A percentile compares a stretch with the other conserved stretches of the same genome.
phyloP scores from a whole-genome alignment of 2,797 vertebrate species.

The Mycteria americana region DNA sequence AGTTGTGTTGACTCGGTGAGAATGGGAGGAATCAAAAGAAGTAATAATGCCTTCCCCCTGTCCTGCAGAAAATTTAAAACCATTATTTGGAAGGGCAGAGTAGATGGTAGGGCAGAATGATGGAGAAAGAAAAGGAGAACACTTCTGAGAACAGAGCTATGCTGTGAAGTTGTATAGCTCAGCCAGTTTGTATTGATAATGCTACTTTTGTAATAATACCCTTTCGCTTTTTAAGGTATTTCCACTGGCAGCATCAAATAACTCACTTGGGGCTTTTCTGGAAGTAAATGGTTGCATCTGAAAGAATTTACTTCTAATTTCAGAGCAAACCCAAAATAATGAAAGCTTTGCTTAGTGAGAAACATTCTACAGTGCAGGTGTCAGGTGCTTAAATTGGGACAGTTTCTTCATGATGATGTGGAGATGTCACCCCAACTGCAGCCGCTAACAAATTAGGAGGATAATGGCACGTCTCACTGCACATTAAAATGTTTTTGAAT shows the following conservation, averaged over 20 bases:
- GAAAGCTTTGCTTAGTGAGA: not conserved
- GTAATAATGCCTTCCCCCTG: not conserved
- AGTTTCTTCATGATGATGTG: not conserved
- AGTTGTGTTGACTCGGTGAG: not conserved
- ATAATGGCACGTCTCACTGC: accelerated
- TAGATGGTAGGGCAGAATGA: not conserved
- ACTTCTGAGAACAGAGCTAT: not conserved
- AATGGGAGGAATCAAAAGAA: not conserved
- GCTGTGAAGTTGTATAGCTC: not conserved
- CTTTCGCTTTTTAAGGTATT: not conserved
- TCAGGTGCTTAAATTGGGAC: not conserved
- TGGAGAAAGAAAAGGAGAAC: not conserved
- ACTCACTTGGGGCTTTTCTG: not conserved
- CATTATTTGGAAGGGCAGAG: not conserved
- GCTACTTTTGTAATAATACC: not conserved
- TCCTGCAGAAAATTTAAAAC: not conserved
- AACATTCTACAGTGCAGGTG: not conserved
- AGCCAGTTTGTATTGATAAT: not conserved
- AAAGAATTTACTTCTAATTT: not conserved
- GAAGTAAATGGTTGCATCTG: not conserved
- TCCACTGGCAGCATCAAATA: not conserved
- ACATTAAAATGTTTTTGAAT: not conserved
- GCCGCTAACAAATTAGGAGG: not conserved
- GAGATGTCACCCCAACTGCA: not conserved
- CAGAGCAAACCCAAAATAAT: not conserved